Percentiles rank a stretch among this genome's conserved stretches.
phyloP scores from a whole-genome alignment of 1,140 invertebrate genomes.

The Pectinophora gossypiella region DNA sequence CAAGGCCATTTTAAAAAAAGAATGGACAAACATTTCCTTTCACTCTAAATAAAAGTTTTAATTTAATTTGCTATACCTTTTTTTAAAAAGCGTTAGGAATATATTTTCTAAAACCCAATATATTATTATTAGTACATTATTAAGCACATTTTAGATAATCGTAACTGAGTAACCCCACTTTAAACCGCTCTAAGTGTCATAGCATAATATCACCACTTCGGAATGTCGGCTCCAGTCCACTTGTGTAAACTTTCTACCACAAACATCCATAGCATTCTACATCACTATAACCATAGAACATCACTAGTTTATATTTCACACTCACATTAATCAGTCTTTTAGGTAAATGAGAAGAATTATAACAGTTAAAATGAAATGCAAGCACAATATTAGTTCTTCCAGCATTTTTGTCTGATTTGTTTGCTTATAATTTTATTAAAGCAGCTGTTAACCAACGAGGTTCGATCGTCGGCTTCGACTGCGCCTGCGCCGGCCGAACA shows the following conservation, averaged over 20 bases:
- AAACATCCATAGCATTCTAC: no score
- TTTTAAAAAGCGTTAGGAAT: no score
- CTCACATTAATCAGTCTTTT: background rate
- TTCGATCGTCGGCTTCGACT: conserved; percentile 30
- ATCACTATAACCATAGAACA: background rate
- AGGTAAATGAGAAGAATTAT: background rate
- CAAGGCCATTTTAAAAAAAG: no score
- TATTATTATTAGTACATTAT: no score
- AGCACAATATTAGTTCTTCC: background rate
- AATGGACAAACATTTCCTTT: no score
- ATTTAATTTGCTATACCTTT: no score
- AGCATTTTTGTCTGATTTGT: conserved; percentile 2
- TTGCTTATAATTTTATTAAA: no score
- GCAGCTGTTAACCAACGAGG: background rate
- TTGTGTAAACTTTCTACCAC: background rate
- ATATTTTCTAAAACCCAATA: no score
- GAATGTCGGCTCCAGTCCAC: background rate
- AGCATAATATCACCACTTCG: background rate
- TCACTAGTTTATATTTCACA: background rate
- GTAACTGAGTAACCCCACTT: no score
- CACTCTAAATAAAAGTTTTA: no score
- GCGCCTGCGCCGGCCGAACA: conserved; percentile 20
- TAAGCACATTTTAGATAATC: no score
- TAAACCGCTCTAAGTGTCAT: background rate
- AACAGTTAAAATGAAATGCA: background rate